A percentile compares a stretch with the other conserved stretches of the same genome.
These are phyloP conservation scores for Blastomussa wellsi DNA, from an alignment of 92 coral and sea anemone species.

Conservation along the genomic window DNA sequence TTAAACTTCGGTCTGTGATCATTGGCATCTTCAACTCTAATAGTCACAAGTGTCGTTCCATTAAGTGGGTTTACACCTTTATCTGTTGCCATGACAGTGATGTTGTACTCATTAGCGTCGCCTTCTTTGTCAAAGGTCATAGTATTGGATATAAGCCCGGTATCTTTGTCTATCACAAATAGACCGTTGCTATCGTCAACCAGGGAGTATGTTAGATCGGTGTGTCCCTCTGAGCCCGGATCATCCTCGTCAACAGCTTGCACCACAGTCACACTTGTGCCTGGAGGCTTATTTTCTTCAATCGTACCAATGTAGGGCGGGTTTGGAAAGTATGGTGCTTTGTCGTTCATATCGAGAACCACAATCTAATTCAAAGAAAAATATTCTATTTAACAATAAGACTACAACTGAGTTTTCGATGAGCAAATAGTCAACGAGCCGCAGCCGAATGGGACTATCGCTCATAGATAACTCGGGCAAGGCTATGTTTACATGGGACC, in stretches of 20 bases:
- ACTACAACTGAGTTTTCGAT: too few species aligned
- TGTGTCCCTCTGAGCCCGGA: constrained; percentile 62
- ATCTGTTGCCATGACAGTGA: constrained; percentile 82
- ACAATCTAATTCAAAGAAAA: constrained; percentile 13
- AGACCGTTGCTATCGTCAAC: constrained; percentile 70
- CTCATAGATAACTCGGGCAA: too few species aligned
- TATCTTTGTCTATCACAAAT: constrained; percentile 62
- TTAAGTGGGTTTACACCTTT: constrained; percentile 69
- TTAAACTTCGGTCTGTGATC: constrained; percentile 80
- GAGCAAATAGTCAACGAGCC: too few species aligned
- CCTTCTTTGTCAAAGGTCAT: constrained; percentile 73
- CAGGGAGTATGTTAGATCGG: constrained; percentile 68
- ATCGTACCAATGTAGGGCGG: constrained; percentile 78
- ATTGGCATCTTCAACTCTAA: constrained; percentile 69
- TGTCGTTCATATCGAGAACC: constrained; percentile 78
- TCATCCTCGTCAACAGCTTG: constrained; percentile 89
- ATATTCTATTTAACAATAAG: not conserved
- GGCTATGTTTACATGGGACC: too few species aligned
- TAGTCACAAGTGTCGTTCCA: constrained; percentile 57
- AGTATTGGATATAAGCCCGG: constrained; percentile 61
- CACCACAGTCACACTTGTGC: constrained; percentile 76
- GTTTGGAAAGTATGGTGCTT: constrained; percentile 78
- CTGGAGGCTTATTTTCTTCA: constrained; percentile 68
- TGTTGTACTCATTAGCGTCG: constrained; percentile 43
- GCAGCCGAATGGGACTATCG: too few species aligned